Conservation (phyloP, 2,888 invertebrate genomes). For the Acleris cristana region DNA sequence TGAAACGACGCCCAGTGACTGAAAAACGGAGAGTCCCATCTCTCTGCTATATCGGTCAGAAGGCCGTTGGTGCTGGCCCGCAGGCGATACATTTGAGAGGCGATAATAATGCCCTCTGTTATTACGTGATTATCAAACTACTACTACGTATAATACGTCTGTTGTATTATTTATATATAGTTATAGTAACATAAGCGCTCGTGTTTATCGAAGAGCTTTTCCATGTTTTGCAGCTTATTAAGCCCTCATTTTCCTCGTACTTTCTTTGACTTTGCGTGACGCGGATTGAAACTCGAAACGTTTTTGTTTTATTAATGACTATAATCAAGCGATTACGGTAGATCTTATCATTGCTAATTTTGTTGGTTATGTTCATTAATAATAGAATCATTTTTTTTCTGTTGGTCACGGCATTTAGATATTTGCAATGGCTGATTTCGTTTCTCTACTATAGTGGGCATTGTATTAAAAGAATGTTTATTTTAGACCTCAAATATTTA, state of each 20-base stretch:
- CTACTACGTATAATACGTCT: not conserved
- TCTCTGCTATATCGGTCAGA: too few relatives aligned
- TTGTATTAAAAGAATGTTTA: too few relatives aligned
- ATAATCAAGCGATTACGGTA: slow-evolving; percentile 10
- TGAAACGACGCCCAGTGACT: too few relatives aligned
- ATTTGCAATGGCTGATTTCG: too few relatives aligned
- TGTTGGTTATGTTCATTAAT: not conserved
- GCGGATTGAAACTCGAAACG: slow-evolving; percentile 4
- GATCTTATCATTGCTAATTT: not conserved
- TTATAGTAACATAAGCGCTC: not conserved
- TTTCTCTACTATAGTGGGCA: too few relatives aligned
- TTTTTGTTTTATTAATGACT: slow-evolving; percentile 14
- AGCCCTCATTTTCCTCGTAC: not conserved
- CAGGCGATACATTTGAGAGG: too few relatives aligned
- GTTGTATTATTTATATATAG: not conserved
- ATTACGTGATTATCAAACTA: not conserved
- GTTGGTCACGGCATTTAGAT: too few relatives aligned
- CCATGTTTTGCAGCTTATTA: slow-evolving; percentile 2
- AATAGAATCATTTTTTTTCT: too few relatives aligned
- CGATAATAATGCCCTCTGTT: not conserved
- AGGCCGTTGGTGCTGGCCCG: too few relatives aligned
- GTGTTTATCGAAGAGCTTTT: slow-evolving; percentile 11
- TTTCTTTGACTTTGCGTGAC: slow-evolving; percentile 11
- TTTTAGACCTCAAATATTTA: too few relatives aligned
- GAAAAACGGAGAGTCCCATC: too few relatives aligned